phyloP scores from a whole-genome alignment of 2,113 vertebrate species.

The Craseonycteris thonglongyai region DNA sequence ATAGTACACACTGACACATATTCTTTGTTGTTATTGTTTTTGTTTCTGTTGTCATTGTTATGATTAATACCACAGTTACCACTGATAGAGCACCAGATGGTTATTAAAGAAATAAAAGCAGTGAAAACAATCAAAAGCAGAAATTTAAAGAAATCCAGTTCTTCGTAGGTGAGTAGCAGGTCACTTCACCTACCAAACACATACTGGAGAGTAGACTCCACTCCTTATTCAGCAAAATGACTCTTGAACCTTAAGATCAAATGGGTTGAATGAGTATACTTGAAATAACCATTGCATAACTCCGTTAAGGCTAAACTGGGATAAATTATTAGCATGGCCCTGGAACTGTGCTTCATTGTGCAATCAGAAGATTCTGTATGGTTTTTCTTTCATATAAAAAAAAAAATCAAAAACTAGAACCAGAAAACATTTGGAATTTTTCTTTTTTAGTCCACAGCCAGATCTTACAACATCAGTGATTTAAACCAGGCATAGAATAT shows the following conservation, averaged over 20 bases:
- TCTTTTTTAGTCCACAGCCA: conserved; percentile 72
- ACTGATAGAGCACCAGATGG: neutral
- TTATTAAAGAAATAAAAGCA: neutral
- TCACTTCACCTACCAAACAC: conserved; percentile 17
- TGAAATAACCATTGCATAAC: conserved; percentile 64
- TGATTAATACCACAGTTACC: neutral
- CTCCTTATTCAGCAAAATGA: conserved; percentile 32
- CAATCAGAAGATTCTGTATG: conserved; percentile 80
- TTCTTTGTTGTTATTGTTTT: neutral
- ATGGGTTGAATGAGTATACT: neutral
- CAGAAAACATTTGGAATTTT: conserved; percentile 79
- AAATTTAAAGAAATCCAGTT: neutral
- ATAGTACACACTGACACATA: neutral
- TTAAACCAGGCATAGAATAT: conserved; percentile 80
- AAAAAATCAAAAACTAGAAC: conserved; percentile 79
- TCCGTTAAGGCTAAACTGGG: conserved; percentile 69
- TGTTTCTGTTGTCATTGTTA: too few species aligned
- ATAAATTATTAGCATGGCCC: conserved; percentile 71
- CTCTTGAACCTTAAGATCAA: conserved; percentile 46
- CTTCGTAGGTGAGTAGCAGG: neutral
- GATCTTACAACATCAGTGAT: conserved; percentile 79
- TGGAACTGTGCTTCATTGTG: conserved; percentile 75
- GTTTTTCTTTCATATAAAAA: conserved; percentile 80
- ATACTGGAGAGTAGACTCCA: neutral
- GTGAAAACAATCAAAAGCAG: neutral